Percentiles rank a stretch among this genome's conserved stretches.
phyloP scores from a whole-genome alignment of 2,888 invertebrate genomes.

The Synergus gifuensis region DNA sequence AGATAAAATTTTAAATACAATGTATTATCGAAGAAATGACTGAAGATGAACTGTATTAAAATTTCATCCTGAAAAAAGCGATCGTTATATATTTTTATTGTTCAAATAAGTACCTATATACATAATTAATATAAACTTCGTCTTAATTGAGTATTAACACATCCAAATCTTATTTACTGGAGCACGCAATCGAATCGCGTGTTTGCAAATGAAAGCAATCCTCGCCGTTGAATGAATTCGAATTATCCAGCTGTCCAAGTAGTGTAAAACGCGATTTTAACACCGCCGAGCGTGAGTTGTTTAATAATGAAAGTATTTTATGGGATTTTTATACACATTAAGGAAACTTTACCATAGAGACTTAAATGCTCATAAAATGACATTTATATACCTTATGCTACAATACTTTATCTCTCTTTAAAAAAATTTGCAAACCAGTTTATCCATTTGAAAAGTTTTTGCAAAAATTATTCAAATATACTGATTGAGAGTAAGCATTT shows the following conservation, averaged over 20 bases:
- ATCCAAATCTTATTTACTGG: not conserved
- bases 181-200: slow-evolving; percentile 26
- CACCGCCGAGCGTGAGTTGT: not conserved
- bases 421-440: no score
- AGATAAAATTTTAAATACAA: not conserved
- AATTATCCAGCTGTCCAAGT: slow-evolving; percentile 15
- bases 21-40: no score
- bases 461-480: no score
- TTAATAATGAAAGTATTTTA: not conserved
- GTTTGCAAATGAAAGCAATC: slow-evolving; percentile 29
- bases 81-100: not conserved
- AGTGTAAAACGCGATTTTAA: slow-evolving; percentile 24
- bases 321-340: not conserved
- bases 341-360: not conserved
- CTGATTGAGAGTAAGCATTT: not conserved
- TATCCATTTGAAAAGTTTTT: no score
- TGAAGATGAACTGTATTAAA: no score
- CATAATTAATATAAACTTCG: not conserved
- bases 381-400: no score
- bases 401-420: no score
- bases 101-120: not conserved
- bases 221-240: slow-evolving; percentile 13
- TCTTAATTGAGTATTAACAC: slow-evolving; percentile 33
- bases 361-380: not conserved
- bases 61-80: no score